phyloP scores from a whole-genome alignment of 2,113 vertebrate genomes.

The Poecilia latipinna region DNA sequence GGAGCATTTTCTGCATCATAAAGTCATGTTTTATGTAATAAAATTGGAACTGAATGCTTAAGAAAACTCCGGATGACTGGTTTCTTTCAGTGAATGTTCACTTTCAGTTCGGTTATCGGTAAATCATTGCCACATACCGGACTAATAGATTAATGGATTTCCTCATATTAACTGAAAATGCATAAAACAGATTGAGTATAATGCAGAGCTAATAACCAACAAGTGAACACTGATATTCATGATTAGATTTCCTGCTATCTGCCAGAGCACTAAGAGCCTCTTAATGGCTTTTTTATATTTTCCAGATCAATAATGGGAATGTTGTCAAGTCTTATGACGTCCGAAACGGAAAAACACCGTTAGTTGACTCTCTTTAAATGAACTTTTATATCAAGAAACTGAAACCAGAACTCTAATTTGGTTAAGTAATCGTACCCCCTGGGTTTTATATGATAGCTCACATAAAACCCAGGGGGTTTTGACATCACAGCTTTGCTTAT shows the following conservation, averaged over 20 bases:
- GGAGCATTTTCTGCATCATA: neutral
- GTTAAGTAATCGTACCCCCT: no score
- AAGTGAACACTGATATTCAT: neutral
- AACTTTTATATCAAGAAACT: neutral
- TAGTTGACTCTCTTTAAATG: neutral
- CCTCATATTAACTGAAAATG: neutral
- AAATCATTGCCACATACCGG: neutral
- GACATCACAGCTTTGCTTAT: neutral
- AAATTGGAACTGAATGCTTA: neutral
- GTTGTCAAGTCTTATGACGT: neutral
- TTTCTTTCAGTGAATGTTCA: neutral
- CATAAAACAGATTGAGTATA: neutral
- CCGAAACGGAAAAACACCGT: neutral
- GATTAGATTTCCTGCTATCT: conserved; percentile 5
- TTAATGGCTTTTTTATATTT: neutral
- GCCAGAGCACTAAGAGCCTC: neutral
- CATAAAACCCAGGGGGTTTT: no score
- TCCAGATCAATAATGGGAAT: neutral
- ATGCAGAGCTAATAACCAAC: neutral
- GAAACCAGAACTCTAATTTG: no score
- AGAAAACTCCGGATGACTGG: neutral
- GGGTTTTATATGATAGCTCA: no score
- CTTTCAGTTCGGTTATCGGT: neutral
- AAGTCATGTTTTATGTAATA: no score
- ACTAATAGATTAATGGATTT: neutral